Conservation (phyloP, 2,113 vertebrate genomes). For the Plotosus lineatus region DNA sequence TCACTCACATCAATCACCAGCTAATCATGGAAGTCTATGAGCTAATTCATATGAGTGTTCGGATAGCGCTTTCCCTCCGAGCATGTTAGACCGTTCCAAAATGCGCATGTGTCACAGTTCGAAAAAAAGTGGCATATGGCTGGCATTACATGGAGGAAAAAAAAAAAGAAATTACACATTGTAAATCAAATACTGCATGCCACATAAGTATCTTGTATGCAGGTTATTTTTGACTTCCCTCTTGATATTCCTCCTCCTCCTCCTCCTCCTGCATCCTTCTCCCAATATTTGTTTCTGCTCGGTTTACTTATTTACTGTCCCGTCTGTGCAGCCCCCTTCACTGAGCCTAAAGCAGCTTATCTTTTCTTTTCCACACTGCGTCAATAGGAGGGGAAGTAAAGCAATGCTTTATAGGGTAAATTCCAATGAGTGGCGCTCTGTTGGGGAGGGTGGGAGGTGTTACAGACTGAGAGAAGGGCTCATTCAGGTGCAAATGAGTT, state of each 20-base stretch:
- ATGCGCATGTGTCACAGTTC: no score
- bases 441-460: conserved; percentile 40
- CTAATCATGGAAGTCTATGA: no score
- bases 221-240: not conserved
- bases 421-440: conserved; percentile 19
- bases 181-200: not conserved
- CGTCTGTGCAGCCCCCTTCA: conserved; percentile 26
- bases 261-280: not conserved
- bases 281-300: conserved; percentile 41
- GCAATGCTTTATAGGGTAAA: conserved; percentile 46
- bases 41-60: no score
- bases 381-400: conserved; percentile 49
- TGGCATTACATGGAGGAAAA: no score
- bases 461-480: conserved; percentile 60
- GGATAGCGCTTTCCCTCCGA: no score
- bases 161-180: not conserved
- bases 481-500: conserved; percentile 76
- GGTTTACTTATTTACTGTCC: conserved; percentile 28
- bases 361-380: conserved; percentile 44
- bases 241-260: not conserved
- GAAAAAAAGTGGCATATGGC: no score
- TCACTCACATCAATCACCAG: no score
- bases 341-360: conserved; percentile 33
- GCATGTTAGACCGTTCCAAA: no score
- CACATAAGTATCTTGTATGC: not conserved